These are phyloP conservation scores for Ctenopoma kingsleyae DNA, from an alignment of 2,797 vertebrate species.

Conservation along the genomic window DNA sequence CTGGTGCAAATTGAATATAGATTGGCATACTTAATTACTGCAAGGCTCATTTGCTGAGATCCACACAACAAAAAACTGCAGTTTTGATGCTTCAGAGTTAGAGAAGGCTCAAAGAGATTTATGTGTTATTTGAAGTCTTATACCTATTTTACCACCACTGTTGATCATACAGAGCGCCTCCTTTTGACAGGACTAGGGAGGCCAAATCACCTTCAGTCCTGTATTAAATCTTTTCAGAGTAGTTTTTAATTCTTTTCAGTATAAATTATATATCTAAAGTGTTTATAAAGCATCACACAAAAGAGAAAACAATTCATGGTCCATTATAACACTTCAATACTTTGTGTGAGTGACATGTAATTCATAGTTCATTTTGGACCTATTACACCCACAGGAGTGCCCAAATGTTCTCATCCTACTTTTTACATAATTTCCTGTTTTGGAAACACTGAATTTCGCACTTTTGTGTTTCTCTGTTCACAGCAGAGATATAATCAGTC, in stretches of 20 bases:
- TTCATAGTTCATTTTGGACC: not conserved
- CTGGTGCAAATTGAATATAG: slow-evolving; percentile 74
- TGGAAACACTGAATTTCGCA: slow-evolving; percentile 4
- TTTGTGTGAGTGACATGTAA: slow-evolving; percentile 89
- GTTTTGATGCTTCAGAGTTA: slow-evolving; percentile 44
- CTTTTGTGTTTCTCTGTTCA: slow-evolving; percentile 17
- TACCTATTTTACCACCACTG: slow-evolving; percentile 32
- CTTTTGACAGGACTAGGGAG: slow-evolving; percentile 36
- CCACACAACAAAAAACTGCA: slow-evolving; percentile 63
- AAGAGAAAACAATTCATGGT: slow-evolving; percentile 15
- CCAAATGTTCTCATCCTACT: not conserved
- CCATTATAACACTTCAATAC: slow-evolving; percentile 24
- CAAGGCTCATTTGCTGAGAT: slow-evolving; percentile 71
- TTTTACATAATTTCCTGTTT: slow-evolving; percentile 11
- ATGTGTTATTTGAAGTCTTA: slow-evolving; percentile 50
- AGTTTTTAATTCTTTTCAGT: slow-evolving; percentile 21
- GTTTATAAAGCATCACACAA: slow-evolving; percentile 17
- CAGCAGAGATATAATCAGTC: slow-evolving; percentile 19
- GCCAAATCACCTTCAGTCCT: slow-evolving; percentile 14
- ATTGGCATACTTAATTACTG: slow-evolving; percentile 74
- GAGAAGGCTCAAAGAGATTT: slow-evolving; percentile 48
- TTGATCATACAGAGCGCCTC: slow-evolving; percentile 34
- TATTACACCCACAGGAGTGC: not conserved
- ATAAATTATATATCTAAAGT: slow-evolving; percentile 3
- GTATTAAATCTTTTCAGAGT: slow-evolving; percentile 8